These are phyloP conservation scores for Horisme vitalbata DNA, from an alignment of 2,888 invertebrate species.

Conservation along the genomic window DNA sequence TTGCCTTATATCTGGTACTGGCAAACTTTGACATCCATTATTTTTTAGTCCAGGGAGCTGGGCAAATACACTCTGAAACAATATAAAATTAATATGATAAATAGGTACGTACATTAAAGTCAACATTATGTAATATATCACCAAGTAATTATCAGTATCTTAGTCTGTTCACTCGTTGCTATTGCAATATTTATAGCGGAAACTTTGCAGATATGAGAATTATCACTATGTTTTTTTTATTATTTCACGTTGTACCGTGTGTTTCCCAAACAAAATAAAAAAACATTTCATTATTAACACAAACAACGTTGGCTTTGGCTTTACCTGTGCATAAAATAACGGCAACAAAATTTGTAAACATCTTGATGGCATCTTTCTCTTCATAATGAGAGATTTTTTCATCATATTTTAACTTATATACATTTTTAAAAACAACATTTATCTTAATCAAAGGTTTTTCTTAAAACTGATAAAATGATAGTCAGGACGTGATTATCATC, in stretches of 20 bases:
- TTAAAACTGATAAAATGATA: conserved; percentile 8
- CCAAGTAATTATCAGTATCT: no score
- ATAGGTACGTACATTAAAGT: no score
- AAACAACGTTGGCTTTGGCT: no score
- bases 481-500: conserved; percentile 14
- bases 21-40: conserved; percentile 27
- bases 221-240: no score
- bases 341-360: conserved; percentile 13
- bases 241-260: no score
- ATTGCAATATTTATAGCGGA: no score
- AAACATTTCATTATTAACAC: no score
- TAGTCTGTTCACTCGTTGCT: no score
- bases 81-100: no score
- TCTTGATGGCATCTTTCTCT: conserved; percentile 7
- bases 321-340: conserved; percentile 13
- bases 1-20: conserved; percentile 7
- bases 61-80: conserved; percentile 40
- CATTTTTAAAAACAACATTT: not conserved
- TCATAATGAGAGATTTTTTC: conserved; percentile 1
- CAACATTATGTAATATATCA: no score
- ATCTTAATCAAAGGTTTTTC: conserved; percentile 3
- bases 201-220: no score
- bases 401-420: conserved; percentile 9
- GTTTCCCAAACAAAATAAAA: no score
- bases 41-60: conserved; percentile 32